phyloP scores from a whole-genome alignment of 2,888 invertebrate genomes.

The Scaptomyza tumidula region DNA sequence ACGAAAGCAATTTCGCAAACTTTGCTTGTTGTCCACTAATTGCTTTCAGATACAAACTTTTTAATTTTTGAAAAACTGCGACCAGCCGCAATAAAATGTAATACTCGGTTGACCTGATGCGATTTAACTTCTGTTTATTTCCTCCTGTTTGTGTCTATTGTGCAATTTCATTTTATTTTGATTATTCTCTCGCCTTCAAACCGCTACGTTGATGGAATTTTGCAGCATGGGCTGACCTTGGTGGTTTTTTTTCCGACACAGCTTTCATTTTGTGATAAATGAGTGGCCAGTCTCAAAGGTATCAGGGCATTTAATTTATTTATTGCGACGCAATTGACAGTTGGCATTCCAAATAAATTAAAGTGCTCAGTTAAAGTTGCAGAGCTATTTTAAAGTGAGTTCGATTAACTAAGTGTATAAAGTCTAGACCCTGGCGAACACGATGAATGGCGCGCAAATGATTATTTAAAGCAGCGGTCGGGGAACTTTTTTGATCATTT shows the following conservation, averaged over 20 bases:
- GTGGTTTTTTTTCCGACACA: constrained; percentile 12
- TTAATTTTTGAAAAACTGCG: background rate
- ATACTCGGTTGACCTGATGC: constrained; percentile 26
- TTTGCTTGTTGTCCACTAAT: constrained; percentile 10
- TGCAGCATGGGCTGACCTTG: constrained; percentile 6
- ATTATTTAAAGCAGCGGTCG: too few species aligned
- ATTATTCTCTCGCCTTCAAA: constrained; percentile 6
- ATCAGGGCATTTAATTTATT: constrained; percentile 38
- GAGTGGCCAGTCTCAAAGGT: constrained; percentile 33
- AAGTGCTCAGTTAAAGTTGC: constrained; percentile 20
- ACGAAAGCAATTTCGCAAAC: constrained; percentile 3
- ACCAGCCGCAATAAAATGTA: constrained; percentile 15
- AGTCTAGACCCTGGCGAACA: background rate
- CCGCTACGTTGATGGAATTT: constrained; percentile 7
- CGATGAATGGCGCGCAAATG: background rate
- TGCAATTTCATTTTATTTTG: constrained; percentile 8
- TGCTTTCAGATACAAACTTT: constrained; percentile 11
- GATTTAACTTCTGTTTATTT: constrained; percentile 16
- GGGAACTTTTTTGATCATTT: too few species aligned
- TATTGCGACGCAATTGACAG: constrained; percentile 24
- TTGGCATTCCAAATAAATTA: constrained; percentile 20
- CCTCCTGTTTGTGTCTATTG: background rate
- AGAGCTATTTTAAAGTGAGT: background rate
- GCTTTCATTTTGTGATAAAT: constrained; percentile 28
- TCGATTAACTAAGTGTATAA: constrained; percentile 8